phyloP scores from a whole-genome alignment of 2,888 invertebrate genomes.

The Thymelicus sylvestris region DNA sequence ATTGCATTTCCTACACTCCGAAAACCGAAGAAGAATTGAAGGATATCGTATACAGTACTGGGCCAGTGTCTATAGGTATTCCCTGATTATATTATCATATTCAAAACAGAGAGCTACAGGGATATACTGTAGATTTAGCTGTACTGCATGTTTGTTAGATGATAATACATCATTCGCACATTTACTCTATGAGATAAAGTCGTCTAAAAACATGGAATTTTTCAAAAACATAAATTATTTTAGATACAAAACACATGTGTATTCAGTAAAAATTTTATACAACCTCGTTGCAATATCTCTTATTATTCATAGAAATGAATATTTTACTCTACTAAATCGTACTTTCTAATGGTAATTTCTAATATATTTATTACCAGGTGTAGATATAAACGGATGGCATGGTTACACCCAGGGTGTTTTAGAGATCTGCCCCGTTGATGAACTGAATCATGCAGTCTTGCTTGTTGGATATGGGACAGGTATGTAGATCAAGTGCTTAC shows the following conservation, averaged over 20 bases:
- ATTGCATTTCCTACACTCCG: neutral
- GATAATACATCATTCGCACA: no score
- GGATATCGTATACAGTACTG: neutral
- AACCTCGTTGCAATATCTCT: no score
- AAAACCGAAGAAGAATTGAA: constrained; percentile 5
- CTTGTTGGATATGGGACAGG: constrained; percentile 51
- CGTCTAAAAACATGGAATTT: no score
- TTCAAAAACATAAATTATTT: no score
- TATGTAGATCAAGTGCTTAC: constrained; percentile 12
- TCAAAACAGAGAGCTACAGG: neutral
- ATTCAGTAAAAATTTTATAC: no score
- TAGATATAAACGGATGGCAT: neutral
- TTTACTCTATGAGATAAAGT: no score
- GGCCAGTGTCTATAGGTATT: constrained; percentile 17
- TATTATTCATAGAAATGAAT: no score
- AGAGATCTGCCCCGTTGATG: neutral
- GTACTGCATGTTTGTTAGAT: no score
- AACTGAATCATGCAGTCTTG: constrained; percentile 45
- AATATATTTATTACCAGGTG: constrained; percentile 17
- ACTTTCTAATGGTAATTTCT: no score
- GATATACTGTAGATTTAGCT: no score
- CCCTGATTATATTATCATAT: neutral
- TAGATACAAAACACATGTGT: no score
- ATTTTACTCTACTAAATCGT: no score
- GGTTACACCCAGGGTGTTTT: constrained; percentile 29